Evolutionary conservation across 2,888 invertebrate species (phyloP), one percentile per base, ranked within the genome.

Genomic region (Drosophila nr. perissopoda): DNA sequence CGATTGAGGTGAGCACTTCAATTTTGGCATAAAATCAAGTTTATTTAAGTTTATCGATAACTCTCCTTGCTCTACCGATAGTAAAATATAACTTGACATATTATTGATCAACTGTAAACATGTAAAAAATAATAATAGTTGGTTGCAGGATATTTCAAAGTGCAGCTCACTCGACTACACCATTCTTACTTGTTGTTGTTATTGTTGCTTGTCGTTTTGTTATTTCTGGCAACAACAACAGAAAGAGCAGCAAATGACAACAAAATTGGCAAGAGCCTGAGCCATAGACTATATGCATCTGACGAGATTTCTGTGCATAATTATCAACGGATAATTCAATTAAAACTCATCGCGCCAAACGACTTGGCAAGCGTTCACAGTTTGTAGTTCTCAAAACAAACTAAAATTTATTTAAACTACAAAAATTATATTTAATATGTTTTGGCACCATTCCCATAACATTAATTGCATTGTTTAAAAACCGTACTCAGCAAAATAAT

Each of bases 311-410:
- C 54, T 13, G 6, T 36, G 33, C 42, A 6, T 5, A 13, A 31
- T 40, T 40, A 40, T 34, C 42, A 34, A 18, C 42, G 25, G 10
- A 13, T 29, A 61, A 48, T 29, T 62, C 18, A 36, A 4, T 29
- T 34, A 18, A 42, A 21, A 21, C 4, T n/a, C 27, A 18, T 18
- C 27, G n/a, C 29, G 21, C 31, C 21, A 36, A 40, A 16, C 21
- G 31, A 45, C 57, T 57, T 45, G 31, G 11, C 25, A 61, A 38
- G 25, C 40, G 36, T 33, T 65, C 21, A 42, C 69, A 42, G 33
- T 34, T 33, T 33, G 48, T 45, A 54, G 59, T 70, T 29, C 27
- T 40, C 58, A 62, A 62, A 34, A 34, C 34, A 21, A 42, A 13
- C 2, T 6, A 5, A 0, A 40, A 11, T 42, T n/a, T 11, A n/a